Base-by-base conservation (phyloP, 2,113 vertebrate genomes). In the Numenius arquata region DNA sequence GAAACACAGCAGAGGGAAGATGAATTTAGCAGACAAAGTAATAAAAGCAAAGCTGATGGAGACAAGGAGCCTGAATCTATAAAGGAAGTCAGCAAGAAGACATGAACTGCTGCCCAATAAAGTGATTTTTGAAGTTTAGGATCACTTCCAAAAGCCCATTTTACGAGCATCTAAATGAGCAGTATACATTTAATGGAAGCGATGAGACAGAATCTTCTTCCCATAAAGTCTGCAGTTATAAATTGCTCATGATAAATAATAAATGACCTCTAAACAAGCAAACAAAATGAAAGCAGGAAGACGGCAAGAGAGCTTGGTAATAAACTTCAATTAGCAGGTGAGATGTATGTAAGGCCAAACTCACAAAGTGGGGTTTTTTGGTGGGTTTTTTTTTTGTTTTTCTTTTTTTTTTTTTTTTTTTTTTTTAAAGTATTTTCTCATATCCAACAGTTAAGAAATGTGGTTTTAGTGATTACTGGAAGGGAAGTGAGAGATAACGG, bases 101-200 rank as follows among this genome's bases (percentile, higher is more conserved):
- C 63, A 95, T 2, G 6, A 77, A 61, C 32, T 65, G 30, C 18
- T 94, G 74, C 25, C 21, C 74, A 89, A 38, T 74, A 73, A 78
- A 75, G 20, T 73, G 66, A 56, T 87, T 91, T 89, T 34, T 89
- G 62, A 92, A 85, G 40, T 43, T 62, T 91, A 74, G 70, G 65
- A 95, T 79, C 58, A 40, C 32, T 89, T 93, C 90, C 95, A 96
- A 85, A 89, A 56, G 34, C 41, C 8, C 71, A 70, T 73, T 94
- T 81, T 96, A 59, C 68, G 9, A 12, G 1, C 68, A 77, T 52
- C 47, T 68, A 91, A 77, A 56, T 30, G 23, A 89, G 40, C 18
- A 79, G 38, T 41, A 79, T 12, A 34, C 22, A 87, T 84, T 93
- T 94, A 56, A 68, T 17, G 12, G 66, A 95, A 94, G 23, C 11